Conservation (phyloP, 2,113 vertebrate genomes). For the Amazona guildingii region DNA sequence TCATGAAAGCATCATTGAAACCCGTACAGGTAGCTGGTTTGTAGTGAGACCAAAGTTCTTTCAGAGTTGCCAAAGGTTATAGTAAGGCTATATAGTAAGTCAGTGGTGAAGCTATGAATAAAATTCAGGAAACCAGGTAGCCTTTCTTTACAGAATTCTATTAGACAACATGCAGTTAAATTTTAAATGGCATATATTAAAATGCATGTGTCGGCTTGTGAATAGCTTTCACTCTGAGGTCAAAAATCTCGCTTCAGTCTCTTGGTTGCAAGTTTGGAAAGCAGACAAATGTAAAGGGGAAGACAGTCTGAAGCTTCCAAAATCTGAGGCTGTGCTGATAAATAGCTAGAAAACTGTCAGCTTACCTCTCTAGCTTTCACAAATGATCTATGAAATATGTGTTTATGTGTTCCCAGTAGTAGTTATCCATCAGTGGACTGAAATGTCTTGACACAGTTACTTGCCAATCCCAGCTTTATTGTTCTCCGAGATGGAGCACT, state of each 20-base stretch:
- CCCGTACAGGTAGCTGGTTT: background rate
- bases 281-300: background rate
- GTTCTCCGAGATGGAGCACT: background rate
- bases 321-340: background rate
- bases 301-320: background rate
- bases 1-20: background rate
- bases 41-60: background rate
- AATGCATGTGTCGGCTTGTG: background rate
- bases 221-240: background rate
- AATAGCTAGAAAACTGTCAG: background rate
- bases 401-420: background rate
- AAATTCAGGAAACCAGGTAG: background rate
- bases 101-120: background rate
- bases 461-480: background rate
- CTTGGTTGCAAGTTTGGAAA: background rate
- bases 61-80: background rate
- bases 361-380: background rate
- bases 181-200: background rate
- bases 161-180: rapidly evolving
- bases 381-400: background rate
- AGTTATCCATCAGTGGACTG: background rate
- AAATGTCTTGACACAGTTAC: background rate
- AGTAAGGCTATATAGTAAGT: background rate
- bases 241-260: background rate
- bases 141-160: background rate